Percentiles rank a stretch among this genome's conserved stretches.
phyloP scores from a whole-genome alignment of 2,888 invertebrate species.

The Achlya flavicornis region DNA sequence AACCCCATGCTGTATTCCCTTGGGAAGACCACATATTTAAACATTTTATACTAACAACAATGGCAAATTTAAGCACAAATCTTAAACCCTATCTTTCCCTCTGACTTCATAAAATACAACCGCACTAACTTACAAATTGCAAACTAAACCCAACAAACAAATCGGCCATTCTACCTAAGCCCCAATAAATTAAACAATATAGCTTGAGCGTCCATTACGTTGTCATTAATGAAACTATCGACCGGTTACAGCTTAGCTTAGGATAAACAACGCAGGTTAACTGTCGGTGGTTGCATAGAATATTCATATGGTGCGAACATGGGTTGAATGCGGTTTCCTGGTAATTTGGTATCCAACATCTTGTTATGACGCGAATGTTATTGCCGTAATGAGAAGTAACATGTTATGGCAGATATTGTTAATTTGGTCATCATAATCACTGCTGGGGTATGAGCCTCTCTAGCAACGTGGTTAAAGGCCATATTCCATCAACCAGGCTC shows the following conservation, averaged over 20 bases:
- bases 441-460: too few species aligned
- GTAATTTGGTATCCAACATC: constrained; percentile 25
- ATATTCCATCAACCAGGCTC: too few species aligned
- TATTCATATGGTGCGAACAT: constrained; percentile 34
- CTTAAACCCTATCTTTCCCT: too few species aligned
- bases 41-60: too few species aligned
- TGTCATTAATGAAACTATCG: constrained; percentile 18
- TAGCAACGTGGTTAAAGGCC: too few species aligned
- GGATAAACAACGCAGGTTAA: constrained; percentile 54
- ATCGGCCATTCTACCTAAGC: not conserved
- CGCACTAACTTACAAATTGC: not conserved
- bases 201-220: constrained; percentile 3
- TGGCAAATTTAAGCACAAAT: too few species aligned
- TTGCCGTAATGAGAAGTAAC: not conserved
- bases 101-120: not conserved
- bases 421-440: too few species aligned
- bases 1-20: too few species aligned
- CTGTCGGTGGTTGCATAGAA: constrained; percentile 31
- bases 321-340: constrained; percentile 21
- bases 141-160: constrained; percentile 4
- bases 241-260: constrained; percentile 10
- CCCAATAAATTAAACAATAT: constrained; percentile 4
- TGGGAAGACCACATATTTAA: too few species aligned
- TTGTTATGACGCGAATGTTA: constrained; percentile 6
- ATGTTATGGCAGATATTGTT: not conserved